phyloP scores from a whole-genome alignment of 2,888 invertebrate species.

The Charanyca ferruginea region DNA sequence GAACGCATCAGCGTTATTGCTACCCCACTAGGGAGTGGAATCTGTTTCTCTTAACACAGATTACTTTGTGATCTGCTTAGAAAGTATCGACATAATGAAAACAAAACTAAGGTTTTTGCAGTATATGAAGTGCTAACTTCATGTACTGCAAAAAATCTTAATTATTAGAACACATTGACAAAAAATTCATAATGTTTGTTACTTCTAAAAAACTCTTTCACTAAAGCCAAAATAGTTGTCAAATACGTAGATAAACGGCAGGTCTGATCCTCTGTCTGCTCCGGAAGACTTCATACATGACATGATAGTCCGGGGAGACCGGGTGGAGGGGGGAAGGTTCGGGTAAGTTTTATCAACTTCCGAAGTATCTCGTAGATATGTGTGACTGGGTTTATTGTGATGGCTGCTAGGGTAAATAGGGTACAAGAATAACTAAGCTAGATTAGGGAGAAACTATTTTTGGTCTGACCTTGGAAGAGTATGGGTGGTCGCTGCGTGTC shows the following conservation, averaged over 20 bases:
- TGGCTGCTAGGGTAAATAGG: conserved; percentile 1
- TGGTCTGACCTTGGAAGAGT: background rate
- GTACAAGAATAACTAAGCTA: background rate
- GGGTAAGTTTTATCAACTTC: conserved; percentile 16
- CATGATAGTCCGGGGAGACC: background rate
- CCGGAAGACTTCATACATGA: conserved; percentile 39
- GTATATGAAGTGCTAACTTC: too few relatives aligned
- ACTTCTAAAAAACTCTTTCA: background rate
- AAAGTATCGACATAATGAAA: too few relatives aligned
- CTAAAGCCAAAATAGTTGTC: conserved; percentile 17
- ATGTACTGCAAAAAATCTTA: too few relatives aligned
- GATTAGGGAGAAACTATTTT: background rate
- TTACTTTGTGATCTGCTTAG: too few relatives aligned
- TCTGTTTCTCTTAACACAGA: too few relatives aligned
- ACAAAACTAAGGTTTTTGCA: too few relatives aligned
- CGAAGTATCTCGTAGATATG: conserved; percentile 16
- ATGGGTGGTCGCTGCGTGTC: too few relatives aligned
- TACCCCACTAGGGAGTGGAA: too few relatives aligned
- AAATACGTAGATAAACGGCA: conserved; percentile 10
- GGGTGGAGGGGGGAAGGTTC: background rate
- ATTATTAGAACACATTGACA: too few relatives aligned
- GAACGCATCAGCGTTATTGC: too few relatives aligned
- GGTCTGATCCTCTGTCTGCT: conserved; percentile 1
- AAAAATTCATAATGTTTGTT: too few relatives aligned
- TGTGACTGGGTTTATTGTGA: conserved; percentile 16